Conservation (phyloP, 1,140 invertebrate species). For the Portunus trituberculatus region DNA sequence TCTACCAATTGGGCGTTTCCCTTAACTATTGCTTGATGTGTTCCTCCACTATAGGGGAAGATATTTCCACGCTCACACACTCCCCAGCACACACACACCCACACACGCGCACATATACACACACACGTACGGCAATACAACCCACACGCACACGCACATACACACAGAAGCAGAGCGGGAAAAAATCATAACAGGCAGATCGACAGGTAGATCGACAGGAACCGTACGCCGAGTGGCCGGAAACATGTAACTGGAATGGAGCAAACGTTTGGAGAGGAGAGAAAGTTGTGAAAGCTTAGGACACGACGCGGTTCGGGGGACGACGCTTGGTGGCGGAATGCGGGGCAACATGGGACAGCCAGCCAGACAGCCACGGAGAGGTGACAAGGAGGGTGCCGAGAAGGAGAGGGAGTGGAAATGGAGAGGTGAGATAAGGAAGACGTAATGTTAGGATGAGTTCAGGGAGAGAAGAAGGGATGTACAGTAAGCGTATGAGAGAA, state of each 20-base stretch:
- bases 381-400: not conserved
- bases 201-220: slow-evolving; percentile 10
- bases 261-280: not conserved
- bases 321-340: not conserved
- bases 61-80: too few relatives aligned
- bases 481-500: not conserved
- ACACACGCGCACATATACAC: not conserved
- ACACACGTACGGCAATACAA: not conserved
- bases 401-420: not conserved
- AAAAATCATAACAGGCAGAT: not conserved
- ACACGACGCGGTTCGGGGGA: not conserved
- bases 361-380: not conserved
- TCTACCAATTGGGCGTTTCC: slow-evolving; percentile 18
- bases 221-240: not conserved
- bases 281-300: slow-evolving; percentile 12
- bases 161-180: not conserved
- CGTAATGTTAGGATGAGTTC: not conserved
- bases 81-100: not conserved
- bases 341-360: not conserved
- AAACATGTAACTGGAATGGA: slow-evolving; percentile 15
- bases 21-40: slow-evolving; percentile 22
- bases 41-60: not conserved
- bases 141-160: slow-evolving; percentile 30
- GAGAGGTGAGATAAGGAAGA: not conserved
- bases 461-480: not conserved